Conservation (phyloP, 37 sponge, comb jelly and placozoan species). For the Oopsacas minuta region DNA sequence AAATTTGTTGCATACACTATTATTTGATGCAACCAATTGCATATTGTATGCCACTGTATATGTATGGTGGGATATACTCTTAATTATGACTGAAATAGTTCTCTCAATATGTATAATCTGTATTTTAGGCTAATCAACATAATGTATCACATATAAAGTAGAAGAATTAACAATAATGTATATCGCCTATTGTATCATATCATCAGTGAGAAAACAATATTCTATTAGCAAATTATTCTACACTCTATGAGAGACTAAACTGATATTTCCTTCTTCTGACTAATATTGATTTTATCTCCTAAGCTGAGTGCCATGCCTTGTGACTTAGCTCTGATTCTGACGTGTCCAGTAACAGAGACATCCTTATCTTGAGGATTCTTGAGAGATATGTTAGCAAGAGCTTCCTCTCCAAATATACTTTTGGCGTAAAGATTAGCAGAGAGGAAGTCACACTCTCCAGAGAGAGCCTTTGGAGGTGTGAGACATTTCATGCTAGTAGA, state of each 20-base stretch:
- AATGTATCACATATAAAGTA: no score
- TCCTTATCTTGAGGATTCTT: constrained; percentile 37
- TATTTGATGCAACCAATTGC: no score
- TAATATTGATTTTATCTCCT: constrained; percentile 93
- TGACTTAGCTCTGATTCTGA: constrained; percentile 92
- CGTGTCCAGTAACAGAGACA: constrained; percentile 71
- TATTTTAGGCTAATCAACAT: no score
- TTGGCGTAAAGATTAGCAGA: constrained; percentile 96
- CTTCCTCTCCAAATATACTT: constrained; percentile 97
- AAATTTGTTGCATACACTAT: no score
- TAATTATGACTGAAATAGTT: no score
- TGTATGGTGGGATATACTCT: no score
- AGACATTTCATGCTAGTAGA: constrained; percentile 93
- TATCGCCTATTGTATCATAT: no score
- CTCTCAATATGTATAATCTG: no score
- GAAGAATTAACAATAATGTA: no score
- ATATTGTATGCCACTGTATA: no score
- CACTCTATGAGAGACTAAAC: not conserved
- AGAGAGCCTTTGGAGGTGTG: constrained; percentile 87
- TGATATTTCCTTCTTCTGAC: constrained; percentile 53
- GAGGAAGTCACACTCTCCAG: constrained; percentile 90
- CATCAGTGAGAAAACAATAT: no score
- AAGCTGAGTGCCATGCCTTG: constrained; percentile 99
- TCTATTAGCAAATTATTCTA: no score
- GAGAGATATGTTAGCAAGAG: constrained; percentile 90